phyloP scores from a whole-genome alignment of 2,888 invertebrate species.

The Colostygia pectinataria region DNA sequence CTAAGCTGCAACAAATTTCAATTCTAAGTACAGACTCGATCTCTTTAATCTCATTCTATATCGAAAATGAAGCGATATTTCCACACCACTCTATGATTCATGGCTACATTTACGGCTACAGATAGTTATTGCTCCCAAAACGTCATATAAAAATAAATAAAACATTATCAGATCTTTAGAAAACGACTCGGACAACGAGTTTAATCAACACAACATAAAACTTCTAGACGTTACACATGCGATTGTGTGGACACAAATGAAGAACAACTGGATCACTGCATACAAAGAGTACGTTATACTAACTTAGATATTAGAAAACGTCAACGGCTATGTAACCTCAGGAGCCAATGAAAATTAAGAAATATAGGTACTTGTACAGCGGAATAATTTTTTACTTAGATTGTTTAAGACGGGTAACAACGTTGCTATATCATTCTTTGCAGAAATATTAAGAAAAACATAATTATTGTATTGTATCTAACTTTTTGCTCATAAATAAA shows the following conservation, averaged over 20 bases:
- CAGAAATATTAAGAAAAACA: no score
- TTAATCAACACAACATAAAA: constrained; percentile 36
- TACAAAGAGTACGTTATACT: not conserved
- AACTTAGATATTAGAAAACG: no score
- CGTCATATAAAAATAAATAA: constrained; percentile 30
- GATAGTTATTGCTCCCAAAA: constrained; percentile 27
- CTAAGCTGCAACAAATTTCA: no score
- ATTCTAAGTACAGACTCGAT: no score
- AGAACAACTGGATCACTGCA: constrained; percentile 13
- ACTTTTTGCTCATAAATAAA: no score
- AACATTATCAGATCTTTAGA: constrained; percentile 29
- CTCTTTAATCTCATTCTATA: not conserved
- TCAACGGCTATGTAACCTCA: no score
- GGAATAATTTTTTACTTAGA: no score
- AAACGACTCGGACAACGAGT: constrained; percentile 22
- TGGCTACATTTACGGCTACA: constrained; percentile 19
- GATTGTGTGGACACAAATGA: constrained; percentile 35
- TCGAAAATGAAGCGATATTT: constrained; percentile 11
- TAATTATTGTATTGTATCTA: no score
- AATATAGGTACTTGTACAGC: no score
- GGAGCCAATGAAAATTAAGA: no score
- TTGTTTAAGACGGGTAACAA: no score
- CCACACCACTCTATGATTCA: constrained; percentile 15
- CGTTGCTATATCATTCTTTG: no score
- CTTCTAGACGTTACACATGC: constrained; percentile 29